Conservation (phyloP, 2,888 invertebrate species). For the Drosophila picticornis region DNA sequence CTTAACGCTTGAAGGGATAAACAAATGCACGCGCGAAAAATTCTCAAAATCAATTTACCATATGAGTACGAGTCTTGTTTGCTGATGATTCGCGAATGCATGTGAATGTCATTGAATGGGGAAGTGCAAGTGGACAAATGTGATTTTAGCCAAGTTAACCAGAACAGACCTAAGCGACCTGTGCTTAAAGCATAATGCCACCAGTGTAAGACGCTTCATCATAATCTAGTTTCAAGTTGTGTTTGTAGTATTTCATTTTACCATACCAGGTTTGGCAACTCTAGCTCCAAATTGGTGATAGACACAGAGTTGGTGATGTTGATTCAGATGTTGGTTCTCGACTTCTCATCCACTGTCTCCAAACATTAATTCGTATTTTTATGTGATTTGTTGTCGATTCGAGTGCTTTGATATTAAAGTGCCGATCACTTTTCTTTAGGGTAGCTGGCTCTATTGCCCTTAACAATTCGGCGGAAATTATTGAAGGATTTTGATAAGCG, state of each 20-base stretch:
- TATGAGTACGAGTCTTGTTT: slow-evolving; percentile 46
- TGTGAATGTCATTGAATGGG: slow-evolving; percentile 66
- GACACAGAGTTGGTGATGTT: not conserved
- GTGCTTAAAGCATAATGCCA: not conserved
- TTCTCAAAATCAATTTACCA: slow-evolving; percentile 75
- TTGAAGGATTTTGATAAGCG: not conserved
- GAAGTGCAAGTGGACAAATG: slow-evolving; percentile 49
- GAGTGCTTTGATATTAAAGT: not conserved
- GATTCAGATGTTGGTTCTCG: not conserved
- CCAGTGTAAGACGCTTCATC: not conserved
- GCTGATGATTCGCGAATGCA: slow-evolving; percentile 58
- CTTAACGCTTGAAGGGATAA: slow-evolving; percentile 77
- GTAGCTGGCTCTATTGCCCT: not conserved
- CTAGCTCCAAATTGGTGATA: not conserved
- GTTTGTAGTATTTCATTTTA: not conserved
- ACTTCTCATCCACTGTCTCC: not conserved
- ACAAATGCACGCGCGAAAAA: slow-evolving; percentile 74
- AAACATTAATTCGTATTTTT: not conserved
- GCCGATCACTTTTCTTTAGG: not conserved
- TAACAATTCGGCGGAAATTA: too few relatives aligned
- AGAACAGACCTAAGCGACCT: slow-evolving; percentile 12
- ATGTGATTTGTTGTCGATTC: not conserved
- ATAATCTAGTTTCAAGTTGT: not conserved
- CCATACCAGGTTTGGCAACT: not conserved
- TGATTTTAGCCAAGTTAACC: slow-evolving; percentile 38